These are phyloP conservation scores for Oncorhynchus tshawytscha DNA, from an alignment of 2,113 vertebrate species.

Conservation along the genomic window DNA sequence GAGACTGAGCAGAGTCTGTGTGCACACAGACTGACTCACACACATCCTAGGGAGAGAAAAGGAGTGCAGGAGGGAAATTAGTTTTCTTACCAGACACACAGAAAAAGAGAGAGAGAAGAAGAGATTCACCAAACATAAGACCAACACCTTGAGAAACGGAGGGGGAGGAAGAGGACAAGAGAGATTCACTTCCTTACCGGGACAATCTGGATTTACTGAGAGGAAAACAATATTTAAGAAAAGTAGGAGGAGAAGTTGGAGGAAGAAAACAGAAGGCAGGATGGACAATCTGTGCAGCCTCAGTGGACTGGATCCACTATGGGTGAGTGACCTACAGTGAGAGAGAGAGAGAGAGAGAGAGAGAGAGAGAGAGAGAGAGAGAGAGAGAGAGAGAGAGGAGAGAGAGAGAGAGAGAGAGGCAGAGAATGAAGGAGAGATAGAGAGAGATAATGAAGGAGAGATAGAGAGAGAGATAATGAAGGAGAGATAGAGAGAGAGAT, in stretches of 20 bases:
- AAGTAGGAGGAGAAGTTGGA: too few relatives aligned
- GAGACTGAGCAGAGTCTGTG: neutral
- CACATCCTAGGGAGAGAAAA: neutral
- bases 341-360: neutral
- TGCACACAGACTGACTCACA: too few relatives aligned
- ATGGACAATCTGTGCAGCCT: constrained; percentile 15
- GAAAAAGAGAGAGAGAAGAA: neutral
- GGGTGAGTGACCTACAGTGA: constrained; percentile 9
- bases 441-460: too few relatives aligned
- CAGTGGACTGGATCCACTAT: constrained; percentile 16
- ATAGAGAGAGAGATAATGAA: too few relatives aligned
- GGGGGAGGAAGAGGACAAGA: neutral
- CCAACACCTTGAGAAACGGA: neutral
- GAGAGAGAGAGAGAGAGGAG: neutral
- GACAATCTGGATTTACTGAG: neutral
- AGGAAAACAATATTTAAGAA: neutral
- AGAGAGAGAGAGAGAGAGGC: neutral
- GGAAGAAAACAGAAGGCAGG: neutral
- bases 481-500: too few relatives aligned
- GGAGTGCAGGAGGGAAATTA: neutral
- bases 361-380: neutral
- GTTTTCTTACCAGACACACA: neutral
- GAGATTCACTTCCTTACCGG: neutral
- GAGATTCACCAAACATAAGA: neutral
- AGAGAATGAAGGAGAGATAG: too few relatives aligned